Evolutionary conservation across 2,888 invertebrate species (phyloP).

Genomic region (Mimachlamys varia): DNA sequence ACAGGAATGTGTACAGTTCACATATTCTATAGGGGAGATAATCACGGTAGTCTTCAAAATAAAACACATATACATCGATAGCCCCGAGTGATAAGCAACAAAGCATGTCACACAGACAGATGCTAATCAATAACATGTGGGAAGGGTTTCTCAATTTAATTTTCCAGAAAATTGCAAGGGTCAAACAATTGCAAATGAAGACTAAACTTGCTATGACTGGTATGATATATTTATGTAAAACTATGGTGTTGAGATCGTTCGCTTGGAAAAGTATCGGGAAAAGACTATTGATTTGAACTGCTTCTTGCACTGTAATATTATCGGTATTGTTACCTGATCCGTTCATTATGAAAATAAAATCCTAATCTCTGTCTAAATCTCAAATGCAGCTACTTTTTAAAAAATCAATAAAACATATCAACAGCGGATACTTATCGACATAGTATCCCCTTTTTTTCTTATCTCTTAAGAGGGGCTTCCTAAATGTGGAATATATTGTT

Average conservation of each 20-base stretch:
- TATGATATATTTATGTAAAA: background rate
- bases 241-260: background rate
- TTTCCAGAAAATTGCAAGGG: background rate
- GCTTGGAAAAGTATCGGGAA: background rate
- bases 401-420: no score
- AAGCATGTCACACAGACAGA: background rate
- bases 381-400: no score
- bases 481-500: no score
- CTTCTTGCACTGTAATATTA: background rate
- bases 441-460: no score
- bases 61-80: background rate
- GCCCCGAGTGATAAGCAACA: background rate
- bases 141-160: background rate
- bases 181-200: background rate
- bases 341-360: background rate
- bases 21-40: conserved; percentile 8
- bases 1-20: background rate
- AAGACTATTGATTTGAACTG: background rate
- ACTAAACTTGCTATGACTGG: background rate
- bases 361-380: no score
- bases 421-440: no score
- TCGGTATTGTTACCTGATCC: background rate
- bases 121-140: background rate
- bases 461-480: no score
- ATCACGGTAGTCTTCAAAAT: background rate